A percentile compares a stretch with the other conserved stretches of the same genome.
Conservation (phyloP, 2,888 invertebrate species). For the Achlya flavicornis region DNA sequence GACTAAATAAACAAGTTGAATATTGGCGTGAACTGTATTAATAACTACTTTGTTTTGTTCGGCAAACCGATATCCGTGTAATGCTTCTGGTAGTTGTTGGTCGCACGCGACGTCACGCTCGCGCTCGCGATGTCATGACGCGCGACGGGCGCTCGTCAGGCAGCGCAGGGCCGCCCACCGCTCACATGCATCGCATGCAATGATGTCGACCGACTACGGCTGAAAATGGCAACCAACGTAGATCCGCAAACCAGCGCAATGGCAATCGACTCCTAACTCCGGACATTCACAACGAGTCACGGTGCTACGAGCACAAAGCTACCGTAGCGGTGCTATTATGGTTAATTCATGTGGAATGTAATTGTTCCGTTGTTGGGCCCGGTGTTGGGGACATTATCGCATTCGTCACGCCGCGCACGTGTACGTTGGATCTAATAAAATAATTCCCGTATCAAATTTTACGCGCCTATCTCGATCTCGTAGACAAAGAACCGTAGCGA, state of each 20-base stretch:
- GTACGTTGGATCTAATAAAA: conserved; percentile 81
- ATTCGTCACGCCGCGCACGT: conserved; percentile 83
- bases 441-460: conserved; percentile 84
- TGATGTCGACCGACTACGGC: conserved; percentile 15
- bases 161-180: conserved; percentile 12
- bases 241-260: conserved; percentile 47
- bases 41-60: conserved; percentile 48
- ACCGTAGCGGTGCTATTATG: conserved; percentile 72
- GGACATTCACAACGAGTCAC: conserved; percentile 57
- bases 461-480: conserved; percentile 81
- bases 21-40: not conserved
- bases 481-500: conserved; percentile 72
- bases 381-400: conserved; percentile 75
- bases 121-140: conserved; percentile 22
- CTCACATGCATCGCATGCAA: conserved; percentile 33
- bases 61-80: conserved; percentile 65
- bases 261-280: conserved; percentile 58
- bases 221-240: conserved; percentile 25
- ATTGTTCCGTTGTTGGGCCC: conserved; percentile 72
- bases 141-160: conserved; percentile 12
- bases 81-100: conserved; percentile 46
- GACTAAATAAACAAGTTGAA: not conserved
- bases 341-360: conserved; percentile 80
- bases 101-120: conserved; percentile 71
- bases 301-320: conserved; percentile 68